Percentiles rank a stretch among this genome's conserved stretches.
Evolutionary conservation across 2,888 invertebrate genomes (phyloP).

Genomic region (Drosophila nr. perissopoda): DNA sequence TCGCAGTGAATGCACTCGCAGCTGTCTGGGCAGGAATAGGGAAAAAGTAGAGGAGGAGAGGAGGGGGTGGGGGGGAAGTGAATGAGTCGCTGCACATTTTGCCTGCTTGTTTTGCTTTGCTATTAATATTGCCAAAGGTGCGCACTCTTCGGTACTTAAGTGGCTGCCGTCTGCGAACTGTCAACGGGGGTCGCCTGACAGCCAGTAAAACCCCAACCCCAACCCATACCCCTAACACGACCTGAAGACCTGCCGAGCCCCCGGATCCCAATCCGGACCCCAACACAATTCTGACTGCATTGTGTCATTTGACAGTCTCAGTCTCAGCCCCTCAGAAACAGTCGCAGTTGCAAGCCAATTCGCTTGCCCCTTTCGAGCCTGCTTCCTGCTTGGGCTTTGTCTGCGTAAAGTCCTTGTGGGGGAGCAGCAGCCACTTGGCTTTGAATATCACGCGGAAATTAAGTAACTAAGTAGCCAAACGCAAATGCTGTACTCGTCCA

Average conservation of each 20-base stretch:
- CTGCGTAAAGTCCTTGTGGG: conserved; percentile 27
- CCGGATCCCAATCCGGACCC: conserved; percentile 4
- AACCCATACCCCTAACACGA: background rate
- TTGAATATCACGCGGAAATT: conserved; percentile 73
- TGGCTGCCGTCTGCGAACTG: conserved; percentile 79
- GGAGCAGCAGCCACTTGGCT: conserved; percentile 46
- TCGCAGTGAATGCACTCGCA: conserved; percentile 57
- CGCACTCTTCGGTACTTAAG: conserved; percentile 77
- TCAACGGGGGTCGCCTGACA: conserved; percentile 65
- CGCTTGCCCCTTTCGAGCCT: conserved; percentile 12
- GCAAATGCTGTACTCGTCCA: conserved; percentile 44
- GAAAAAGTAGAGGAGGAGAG: background rate
- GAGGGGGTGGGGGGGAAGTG: background rate
- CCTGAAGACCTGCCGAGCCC: background rate
- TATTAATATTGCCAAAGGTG: conserved; percentile 81
- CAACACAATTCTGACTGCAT: conserved; percentile 43
- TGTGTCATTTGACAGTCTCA: conserved; percentile 78
- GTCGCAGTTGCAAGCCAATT: conserved; percentile 31
- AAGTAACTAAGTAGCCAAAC: conserved; percentile 75
- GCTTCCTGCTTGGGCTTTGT: conserved; percentile 16
- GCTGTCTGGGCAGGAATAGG: conserved; percentile 11
- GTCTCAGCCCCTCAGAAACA: conserved; percentile 23
- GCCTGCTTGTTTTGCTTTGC: conserved; percentile 59
- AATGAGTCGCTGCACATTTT: conserved; percentile 47
- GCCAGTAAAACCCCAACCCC: conserved; percentile 2